Evolutionary conservation across 2,113 vertebrate genomes (phyloP), one percentile per base, ranked within the genome.

Genomic region (Suncus etruscus): DNA sequence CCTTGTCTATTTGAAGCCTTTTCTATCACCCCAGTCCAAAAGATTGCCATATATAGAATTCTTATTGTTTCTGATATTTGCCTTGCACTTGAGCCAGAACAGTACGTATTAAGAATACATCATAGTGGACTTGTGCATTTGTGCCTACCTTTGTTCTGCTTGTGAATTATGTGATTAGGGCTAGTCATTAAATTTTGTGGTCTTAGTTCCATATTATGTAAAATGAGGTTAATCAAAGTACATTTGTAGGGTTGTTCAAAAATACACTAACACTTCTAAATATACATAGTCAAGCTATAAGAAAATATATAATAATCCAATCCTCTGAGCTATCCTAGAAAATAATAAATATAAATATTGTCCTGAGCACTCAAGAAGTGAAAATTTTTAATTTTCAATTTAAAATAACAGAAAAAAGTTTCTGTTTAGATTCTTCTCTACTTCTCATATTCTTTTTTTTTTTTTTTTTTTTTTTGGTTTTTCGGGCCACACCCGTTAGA

Each of bases 151-250:
- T 0, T 39, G 8, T 68, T 48, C 47, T 87, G 12, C 66, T 84
- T 86, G 50, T 6, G 6, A 50, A 25, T 9, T 39, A 25, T 54
- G 7, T 31, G 51, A 20, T 1, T 25, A 31, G 39, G 65, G 66
- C 39, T 48, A 48, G 24, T 58, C 58, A 29, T 31, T 68, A 32
- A 63, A 65, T 22, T 58, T 74, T 7, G 48, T 66, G 74, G 51
- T 47, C 51, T 68, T 27, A 15, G 61, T 61, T 77, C 66, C 72
- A 73, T 75, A 50, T 24, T 65, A 6, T 29, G 7, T 63, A 82
- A 87, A 85, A 85, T 66, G 22, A 75, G 7, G 8, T 22, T 81
- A 47, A 77, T 82, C 48, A 72, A 79, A 94, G 27, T 7, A 29
- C 4, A 79, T 74, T 92, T 11, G 18, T 9, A 9, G 15, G 11